A percentile compares a stretch with the other conserved stretches of the same genome.
These are phyloP conservation scores for Phymatocera aterrima DNA, from an alignment of 2,888 invertebrate genomes.

Conservation along the genomic window DNA sequence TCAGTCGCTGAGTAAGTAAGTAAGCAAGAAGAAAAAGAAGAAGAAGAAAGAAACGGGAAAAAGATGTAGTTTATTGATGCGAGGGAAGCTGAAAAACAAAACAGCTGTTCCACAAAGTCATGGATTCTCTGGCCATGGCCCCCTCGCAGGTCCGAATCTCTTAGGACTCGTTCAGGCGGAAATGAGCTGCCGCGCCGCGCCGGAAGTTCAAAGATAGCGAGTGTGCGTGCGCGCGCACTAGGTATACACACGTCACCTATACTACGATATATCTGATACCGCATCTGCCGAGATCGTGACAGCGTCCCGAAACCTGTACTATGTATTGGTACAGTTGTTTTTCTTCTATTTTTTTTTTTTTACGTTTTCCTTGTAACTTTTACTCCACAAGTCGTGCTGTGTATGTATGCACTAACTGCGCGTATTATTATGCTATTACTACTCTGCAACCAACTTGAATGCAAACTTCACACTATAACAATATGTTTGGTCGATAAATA, in stretches of 20 bases:
- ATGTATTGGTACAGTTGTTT: too few species aligned
- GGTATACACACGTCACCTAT: not conserved
- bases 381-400: not conserved
- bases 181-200: slow-evolving; percentile 1
- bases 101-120: not conserved
- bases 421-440: not conserved
- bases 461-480: slow-evolving; percentile 6
- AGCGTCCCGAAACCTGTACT: too few species aligned
- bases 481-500: slow-evolving; percentile 9
- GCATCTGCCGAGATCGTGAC: not conserved
- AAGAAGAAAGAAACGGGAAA: too few species aligned
- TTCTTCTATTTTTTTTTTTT: too few species aligned
- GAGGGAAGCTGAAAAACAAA: too few species aligned
- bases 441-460: not conserved
- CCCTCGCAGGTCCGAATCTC: not conserved
- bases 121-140: not conserved
- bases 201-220: slow-evolving; percentile 31
- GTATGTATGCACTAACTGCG: too few species aligned
- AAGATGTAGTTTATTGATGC: too few species aligned
- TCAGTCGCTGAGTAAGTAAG: too few species aligned
- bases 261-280: not conserved
- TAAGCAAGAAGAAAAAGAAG: too few species aligned
- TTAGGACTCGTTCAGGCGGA: slow-evolving; percentile 22
- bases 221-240: not conserved
- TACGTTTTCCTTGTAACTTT: too few species aligned